A percentile compares a stretch with the other conserved stretches of the same genome.
Evolutionary conservation across 2,888 invertebrate genomes (phyloP).

Genomic region (Galerucella pusilla): DNA sequence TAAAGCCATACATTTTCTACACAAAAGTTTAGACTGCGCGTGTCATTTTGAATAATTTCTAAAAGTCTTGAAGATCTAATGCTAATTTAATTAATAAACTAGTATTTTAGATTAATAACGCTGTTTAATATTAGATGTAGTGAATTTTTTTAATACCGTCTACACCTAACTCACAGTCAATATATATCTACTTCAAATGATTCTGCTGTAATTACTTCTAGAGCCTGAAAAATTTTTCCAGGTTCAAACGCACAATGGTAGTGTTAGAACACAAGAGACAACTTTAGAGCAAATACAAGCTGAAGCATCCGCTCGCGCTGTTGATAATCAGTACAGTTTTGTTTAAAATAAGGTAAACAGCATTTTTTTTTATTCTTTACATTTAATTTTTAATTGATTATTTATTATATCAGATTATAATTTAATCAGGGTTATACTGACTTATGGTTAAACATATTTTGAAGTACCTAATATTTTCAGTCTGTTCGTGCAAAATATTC

Average conservation of each 20-base stretch:
- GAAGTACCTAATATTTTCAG: too few relatives aligned
- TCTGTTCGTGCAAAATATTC: too few relatives aligned
- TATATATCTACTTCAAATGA: not conserved
- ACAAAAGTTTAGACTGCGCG: too few relatives aligned
- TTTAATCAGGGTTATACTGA: not conserved
- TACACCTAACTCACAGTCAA: not conserved
- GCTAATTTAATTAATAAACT: too few relatives aligned
- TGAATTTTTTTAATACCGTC: not conserved
- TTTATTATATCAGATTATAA: not conserved
- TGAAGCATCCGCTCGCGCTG: conserved; percentile 71
- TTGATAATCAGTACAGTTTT: conserved; percentile 87
- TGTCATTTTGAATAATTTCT: too few relatives aligned
- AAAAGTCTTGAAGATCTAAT: too few relatives aligned
- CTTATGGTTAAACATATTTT: too few relatives aligned
- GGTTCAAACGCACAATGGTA: conserved; percentile 82
- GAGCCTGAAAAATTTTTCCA: conserved; percentile 60
- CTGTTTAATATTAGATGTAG: not conserved
- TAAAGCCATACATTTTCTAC: too few relatives aligned
- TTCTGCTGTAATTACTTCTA: conserved; percentile 21
- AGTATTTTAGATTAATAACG: not conserved
- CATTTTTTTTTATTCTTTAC: not conserved
- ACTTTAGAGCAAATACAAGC: conserved; percentile 73
- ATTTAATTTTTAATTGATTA: not conserved
- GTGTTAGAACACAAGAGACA: conserved; percentile 82
- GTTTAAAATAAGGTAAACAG: conserved; percentile 63